A percentile compares a stretch with the other conserved stretches of the same genome.
These are phyloP conservation scores for Sebastes iracundus DNA, from an alignment of 2,797 vertebrate genomes.

Conservation along the genomic window DNA sequence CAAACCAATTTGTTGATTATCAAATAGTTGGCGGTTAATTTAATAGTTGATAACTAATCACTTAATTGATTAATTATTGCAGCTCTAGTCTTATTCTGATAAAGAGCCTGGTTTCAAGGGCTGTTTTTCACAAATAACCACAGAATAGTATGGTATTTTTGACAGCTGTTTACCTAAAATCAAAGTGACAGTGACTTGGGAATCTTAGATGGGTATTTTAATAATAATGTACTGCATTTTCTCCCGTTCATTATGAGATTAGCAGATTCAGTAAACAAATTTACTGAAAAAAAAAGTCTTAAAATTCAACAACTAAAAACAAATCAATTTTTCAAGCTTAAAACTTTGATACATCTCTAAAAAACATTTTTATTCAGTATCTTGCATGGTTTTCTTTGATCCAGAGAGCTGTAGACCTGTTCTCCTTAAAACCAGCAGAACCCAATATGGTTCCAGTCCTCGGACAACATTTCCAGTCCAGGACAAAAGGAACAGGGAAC, in stretches of 20 bases:
- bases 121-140: not conserved
- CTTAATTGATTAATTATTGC: no score
- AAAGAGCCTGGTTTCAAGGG: not conserved
- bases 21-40: no score
- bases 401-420: not conserved
- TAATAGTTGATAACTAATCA: no score
- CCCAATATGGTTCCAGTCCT: not conserved
- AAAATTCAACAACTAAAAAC: not conserved
- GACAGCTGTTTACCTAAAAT: not conserved
- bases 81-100: not conserved
- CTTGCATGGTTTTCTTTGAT: not conserved
- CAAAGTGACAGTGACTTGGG: not conserved
- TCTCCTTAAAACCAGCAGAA: slow-evolving; percentile 4
- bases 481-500: not conserved
- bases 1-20: no score
- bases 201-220: not conserved
- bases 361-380: not conserved
- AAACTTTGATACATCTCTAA: not conserved
- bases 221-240: not conserved
- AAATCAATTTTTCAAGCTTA: not conserved
- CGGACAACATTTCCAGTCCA: not conserved
- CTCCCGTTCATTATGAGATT: not conserved
- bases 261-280: not conserved
- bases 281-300: not conserved
- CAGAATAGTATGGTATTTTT: not conserved